A percentile compares a stretch with the other conserved stretches of the same genome.
phyloP scores from a whole-genome alignment of 2,797 vertebrate genomes.

The Enteromius afrohamiltoni region DNA sequence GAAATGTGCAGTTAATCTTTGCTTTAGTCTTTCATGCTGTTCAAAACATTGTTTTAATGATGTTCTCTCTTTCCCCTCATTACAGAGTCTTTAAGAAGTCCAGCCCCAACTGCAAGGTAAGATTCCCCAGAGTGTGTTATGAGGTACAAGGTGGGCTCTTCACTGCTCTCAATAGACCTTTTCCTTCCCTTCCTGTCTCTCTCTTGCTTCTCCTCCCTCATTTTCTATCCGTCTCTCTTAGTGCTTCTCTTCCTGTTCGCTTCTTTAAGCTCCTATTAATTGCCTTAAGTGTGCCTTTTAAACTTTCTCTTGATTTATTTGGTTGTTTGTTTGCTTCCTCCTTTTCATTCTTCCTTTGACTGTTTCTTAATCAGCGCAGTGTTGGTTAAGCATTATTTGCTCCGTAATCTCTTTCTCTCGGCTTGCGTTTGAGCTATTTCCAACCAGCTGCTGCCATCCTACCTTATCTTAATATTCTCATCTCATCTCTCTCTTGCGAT shows the following conservation, averaged over 20 bases:
- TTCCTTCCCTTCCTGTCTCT: constrained; percentile 22
- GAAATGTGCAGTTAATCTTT: not conserved
- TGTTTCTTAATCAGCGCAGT: constrained; percentile 3
- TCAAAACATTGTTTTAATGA: constrained; percentile 4
- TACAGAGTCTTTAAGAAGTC: constrained; percentile 79
- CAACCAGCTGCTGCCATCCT: not conserved
- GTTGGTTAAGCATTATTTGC: constrained; percentile 18
- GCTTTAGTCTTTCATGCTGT: not conserved
- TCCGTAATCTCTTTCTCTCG: not conserved
- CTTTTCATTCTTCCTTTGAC: not conserved
- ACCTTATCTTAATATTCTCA: not conserved
- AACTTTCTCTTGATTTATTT: not conserved
- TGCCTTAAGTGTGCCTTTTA: not conserved
- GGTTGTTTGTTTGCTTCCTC: not conserved
- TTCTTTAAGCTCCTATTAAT: not conserved
- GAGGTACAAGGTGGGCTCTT: constrained; percentile 9
- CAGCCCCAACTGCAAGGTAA: constrained; percentile 77
- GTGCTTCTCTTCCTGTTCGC: not conserved
- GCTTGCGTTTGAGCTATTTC: not conserved
- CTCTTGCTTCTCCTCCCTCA: constrained; percentile 19
- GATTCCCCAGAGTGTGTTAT: constrained; percentile 11
- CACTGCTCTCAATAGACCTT: constrained; percentile 27
- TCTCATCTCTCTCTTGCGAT: constrained; percentile 12
- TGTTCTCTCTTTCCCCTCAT: constrained; percentile 1
- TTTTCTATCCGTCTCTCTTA: constrained; percentile 16